A percentile compares a stretch with the other conserved stretches of the same genome.
These are phyloP conservation scores for Crotalus viridis DNA, from an alignment of 2,113 vertebrate species.

Conservation along the genomic window DNA sequence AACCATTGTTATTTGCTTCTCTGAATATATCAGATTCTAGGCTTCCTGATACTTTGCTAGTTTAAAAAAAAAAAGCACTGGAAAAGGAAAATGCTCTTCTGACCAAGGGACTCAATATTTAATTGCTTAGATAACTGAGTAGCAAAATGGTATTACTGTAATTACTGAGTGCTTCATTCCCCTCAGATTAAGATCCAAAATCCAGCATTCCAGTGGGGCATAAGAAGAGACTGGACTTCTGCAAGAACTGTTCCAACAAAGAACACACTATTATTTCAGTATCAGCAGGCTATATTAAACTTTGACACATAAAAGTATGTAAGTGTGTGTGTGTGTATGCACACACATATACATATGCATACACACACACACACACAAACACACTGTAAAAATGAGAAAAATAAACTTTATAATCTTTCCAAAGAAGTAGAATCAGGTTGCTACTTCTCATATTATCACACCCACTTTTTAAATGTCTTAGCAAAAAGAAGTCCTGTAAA, in stretches of 20 bases:
- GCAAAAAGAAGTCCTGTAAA: background rate
- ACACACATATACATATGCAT: constrained; percentile 12
- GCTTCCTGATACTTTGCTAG: constrained; percentile 14
- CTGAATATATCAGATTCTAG: background rate
- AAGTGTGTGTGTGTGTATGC: too few species aligned
- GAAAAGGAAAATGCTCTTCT: background rate
- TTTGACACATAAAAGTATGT: constrained; percentile 70
- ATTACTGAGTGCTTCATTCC: constrained; percentile 58
- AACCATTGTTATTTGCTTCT: background rate
- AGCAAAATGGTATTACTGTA: constrained; percentile 57
- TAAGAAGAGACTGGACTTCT: constrained; percentile 49
- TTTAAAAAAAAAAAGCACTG: constrained; percentile 4
- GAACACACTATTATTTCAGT: constrained; percentile 63
- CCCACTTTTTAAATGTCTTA: background rate
- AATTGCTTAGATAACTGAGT: constrained; percentile 68
- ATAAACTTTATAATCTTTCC: constrained; percentile 70
- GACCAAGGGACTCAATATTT: constrained; percentile 55
- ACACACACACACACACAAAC: constrained; percentile 61
- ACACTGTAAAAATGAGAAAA: constrained; percentile 73
- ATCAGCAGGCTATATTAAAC: constrained; percentile 75
- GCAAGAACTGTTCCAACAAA: constrained; percentile 46
- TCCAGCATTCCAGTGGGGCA: constrained; percentile 44
- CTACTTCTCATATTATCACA: background rate
- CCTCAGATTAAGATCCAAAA: constrained; percentile 42
- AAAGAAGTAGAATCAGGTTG: background rate